phyloP scores from a whole-genome alignment of 2,888 invertebrate genomes.

The Drosophila anceps region DNA sequence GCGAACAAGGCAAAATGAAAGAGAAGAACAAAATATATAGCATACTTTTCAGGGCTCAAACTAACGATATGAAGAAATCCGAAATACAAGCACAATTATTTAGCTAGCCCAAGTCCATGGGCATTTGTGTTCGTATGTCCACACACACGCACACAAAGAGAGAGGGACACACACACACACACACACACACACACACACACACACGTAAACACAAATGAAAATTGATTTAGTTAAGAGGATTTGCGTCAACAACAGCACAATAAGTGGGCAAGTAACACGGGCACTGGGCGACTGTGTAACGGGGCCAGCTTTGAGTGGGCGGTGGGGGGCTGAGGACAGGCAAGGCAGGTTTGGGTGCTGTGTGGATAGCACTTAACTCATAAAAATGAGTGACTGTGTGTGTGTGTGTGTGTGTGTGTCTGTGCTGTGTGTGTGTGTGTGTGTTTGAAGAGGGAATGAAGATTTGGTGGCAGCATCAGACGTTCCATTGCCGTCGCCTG shows the following conservation, averaged over 20 bases:
- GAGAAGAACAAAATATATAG: conserved; percentile 42
- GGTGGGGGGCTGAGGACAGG: conserved; percentile 14
- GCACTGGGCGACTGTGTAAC: conserved; percentile 32
- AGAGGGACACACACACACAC: too few species aligned
- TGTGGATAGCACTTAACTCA: conserved; percentile 77
- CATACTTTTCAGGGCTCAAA: conserved; percentile 58
- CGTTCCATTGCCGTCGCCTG: background rate
- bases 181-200: conserved; percentile 20
- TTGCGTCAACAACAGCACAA: conserved; percentile 81
- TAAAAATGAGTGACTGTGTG: conserved; percentile 68
- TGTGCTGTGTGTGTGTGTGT: too few species aligned
- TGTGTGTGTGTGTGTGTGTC: conserved; percentile 23
- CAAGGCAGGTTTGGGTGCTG: conserved; percentile 42
- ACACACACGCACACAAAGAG: conserved; percentile 18
- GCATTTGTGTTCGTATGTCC: conserved; percentile 35
- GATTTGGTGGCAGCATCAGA: conserved; percentile 22
- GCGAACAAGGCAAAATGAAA: background rate
- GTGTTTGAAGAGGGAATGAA: conserved; percentile 20
- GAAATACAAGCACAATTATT: conserved; percentile 63
- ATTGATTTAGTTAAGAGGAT: conserved; percentile 80
- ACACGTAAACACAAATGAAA: conserved; percentile 73
- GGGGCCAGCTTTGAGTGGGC: conserved; percentile 6
- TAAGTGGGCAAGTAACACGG: conserved; percentile 74
- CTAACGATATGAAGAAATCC: conserved; percentile 36
- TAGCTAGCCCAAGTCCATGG: conserved; percentile 49